phyloP scores from a whole-genome alignment of 2,113 vertebrate genomes.

The Pica pica region DNA sequence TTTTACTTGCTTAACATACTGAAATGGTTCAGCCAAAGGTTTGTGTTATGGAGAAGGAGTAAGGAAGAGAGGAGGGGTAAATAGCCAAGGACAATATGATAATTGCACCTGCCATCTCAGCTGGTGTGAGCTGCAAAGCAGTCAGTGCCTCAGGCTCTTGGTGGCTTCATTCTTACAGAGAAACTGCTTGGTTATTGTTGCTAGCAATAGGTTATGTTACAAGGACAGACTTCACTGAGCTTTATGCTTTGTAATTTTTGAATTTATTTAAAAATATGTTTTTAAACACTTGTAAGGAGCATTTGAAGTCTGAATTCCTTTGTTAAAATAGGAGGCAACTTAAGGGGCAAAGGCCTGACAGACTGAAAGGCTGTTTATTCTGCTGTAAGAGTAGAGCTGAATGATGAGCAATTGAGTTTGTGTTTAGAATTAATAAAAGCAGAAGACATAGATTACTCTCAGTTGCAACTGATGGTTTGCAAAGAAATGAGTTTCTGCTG shows the following conservation, averaged over 20 bases:
- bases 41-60: background rate
- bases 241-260: background rate
- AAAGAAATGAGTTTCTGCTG: background rate
- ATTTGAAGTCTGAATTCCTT: background rate
- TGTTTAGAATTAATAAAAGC: background rate
- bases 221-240: background rate
- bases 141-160: background rate
- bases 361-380: background rate
- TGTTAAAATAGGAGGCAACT: background rate
- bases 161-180: background rate
- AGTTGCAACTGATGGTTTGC: background rate
- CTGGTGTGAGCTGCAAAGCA: background rate
- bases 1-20: background rate
- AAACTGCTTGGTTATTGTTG: background rate
- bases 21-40: background rate
- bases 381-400: background rate
- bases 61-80: background rate
- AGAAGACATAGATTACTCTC: background rate
- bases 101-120: background rate
- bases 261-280: background rate
- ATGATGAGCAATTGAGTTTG: background rate
- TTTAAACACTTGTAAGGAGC: background rate
- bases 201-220: background rate
- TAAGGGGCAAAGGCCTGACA: background rate
- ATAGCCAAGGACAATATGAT: rapidly evolving